Percentiles rank a stretch among this genome's conserved stretches.
phyloP scores from a whole-genome alignment of 2,888 invertebrate species.

The Dynastes hyllus region DNA sequence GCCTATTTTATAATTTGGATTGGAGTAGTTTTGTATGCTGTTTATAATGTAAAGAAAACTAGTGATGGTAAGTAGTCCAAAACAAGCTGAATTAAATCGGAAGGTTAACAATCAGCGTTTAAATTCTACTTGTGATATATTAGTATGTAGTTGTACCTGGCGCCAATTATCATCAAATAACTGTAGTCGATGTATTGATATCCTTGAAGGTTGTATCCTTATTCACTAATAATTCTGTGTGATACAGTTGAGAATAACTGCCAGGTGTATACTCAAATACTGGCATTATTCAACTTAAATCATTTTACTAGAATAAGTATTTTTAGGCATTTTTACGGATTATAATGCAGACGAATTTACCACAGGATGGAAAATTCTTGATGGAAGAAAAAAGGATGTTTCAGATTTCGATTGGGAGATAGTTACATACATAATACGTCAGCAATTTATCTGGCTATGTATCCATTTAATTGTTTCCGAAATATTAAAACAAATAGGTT shows the following conservation, averaged over 20 bases:
- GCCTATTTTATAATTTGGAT: conserved; percentile 75
- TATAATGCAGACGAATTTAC: conserved; percentile 73
- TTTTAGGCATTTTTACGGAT: conserved; percentile 68
- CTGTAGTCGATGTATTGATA: too few species aligned
- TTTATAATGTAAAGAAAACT: conserved; percentile 73
- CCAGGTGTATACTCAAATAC: too few species aligned
- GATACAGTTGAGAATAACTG: too few species aligned
- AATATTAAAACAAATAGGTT: conserved; percentile 67
- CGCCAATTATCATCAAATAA: too few species aligned
- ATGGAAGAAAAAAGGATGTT: conserved; percentile 75
- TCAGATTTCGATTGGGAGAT: conserved; percentile 84
- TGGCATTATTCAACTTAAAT: conserved; percentile 38
- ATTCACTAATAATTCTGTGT: too few species aligned
- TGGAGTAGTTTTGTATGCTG: conserved; percentile 73
- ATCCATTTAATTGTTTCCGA: conserved; percentile 75
- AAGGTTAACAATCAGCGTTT: too few species aligned
- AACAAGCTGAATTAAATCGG: too few species aligned
- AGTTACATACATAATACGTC: conserved; percentile 75
- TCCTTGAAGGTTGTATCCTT: too few species aligned
- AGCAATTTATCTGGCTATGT: conserved; percentile 74
- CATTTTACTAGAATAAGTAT: conserved; percentile 12
- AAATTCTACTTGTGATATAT: too few species aligned
- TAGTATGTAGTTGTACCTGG: too few species aligned
- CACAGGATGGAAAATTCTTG: conserved; percentile 75
- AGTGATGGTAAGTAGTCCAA: conserved; percentile 72